phyloP scores from a whole-genome alignment of 2,797 vertebrate species.

The Acrocephalus scirpaceus region DNA sequence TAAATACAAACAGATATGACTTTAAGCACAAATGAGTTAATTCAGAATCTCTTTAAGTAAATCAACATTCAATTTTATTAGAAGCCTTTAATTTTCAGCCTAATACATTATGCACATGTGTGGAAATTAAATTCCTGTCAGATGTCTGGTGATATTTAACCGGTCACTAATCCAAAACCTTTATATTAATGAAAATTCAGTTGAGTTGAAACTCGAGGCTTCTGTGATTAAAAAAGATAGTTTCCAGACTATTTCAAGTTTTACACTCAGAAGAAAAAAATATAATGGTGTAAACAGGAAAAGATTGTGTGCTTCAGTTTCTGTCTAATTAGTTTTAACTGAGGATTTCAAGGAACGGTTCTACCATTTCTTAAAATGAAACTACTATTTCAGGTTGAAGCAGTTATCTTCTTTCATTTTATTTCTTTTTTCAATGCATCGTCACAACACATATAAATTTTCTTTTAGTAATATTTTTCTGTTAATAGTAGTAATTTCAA shows the following conservation, averaged over 20 bases:
- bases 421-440: not conserved
- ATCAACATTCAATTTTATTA: not conserved
- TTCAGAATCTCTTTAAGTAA: not conserved
- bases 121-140: not conserved
- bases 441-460: not conserved
- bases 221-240: not conserved
- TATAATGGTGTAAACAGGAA: not conserved
- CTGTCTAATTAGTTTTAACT: not conserved
- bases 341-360: rapidly evolving
- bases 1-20: not conserved
- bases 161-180: not conserved
- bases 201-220: not conserved
- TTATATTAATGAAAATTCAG: not conserved
- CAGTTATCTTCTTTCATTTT: not conserved
- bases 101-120: not conserved
- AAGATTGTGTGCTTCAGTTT: not conserved
- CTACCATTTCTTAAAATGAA: not conserved
- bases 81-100: not conserved
- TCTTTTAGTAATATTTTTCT: not conserved
- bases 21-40: not conserved
- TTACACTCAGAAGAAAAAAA: not conserved
- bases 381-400: not conserved
- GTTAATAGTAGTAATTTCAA: not conserved
- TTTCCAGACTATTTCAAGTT: not conserved
- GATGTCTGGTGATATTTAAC: not conserved